Conservation (phyloP, 2,113 vertebrate species). For the Eulemur rufifrons region DNA sequence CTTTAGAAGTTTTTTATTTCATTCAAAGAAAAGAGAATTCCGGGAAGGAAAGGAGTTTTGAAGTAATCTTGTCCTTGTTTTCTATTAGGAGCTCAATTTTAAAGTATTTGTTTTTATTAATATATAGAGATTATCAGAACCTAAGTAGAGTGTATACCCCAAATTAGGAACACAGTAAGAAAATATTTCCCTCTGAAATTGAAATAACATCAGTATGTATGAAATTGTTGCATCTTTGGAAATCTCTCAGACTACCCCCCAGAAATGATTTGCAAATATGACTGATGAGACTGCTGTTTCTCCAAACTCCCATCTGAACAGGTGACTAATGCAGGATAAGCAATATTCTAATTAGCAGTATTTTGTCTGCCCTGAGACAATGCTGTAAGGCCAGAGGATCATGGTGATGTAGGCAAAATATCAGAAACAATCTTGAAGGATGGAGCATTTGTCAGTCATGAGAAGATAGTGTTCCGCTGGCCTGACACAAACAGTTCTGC, state of each 20-base stretch:
- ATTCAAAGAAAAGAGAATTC: constrained; percentile 42
- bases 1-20: constrained; percentile 53
- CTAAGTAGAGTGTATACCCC: neutral
- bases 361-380: neutral
- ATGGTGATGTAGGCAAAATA: neutral
- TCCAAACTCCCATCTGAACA: neutral
- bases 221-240: constrained; percentile 5
- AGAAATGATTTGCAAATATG: neutral
- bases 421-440: neutral
- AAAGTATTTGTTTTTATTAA: neutral
- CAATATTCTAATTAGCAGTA: neutral
- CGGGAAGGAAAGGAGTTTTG: constrained; percentile 30
- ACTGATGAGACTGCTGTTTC: neutral
- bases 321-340: neutral
- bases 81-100: constrained; percentile 4
- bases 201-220: neutral
- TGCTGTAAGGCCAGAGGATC: neutral
- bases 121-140: constrained; percentile 23
- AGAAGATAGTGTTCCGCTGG: neutral
- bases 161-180: neutral
- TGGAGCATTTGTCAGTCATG: neutral
- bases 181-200: neutral
- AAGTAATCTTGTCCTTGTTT: constrained; percentile 34
- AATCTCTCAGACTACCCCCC: neutral
- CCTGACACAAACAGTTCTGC: neutral